phyloP scores from a whole-genome alignment of 2,888 invertebrate genomes.

The Chymomyza caudatula region DNA sequence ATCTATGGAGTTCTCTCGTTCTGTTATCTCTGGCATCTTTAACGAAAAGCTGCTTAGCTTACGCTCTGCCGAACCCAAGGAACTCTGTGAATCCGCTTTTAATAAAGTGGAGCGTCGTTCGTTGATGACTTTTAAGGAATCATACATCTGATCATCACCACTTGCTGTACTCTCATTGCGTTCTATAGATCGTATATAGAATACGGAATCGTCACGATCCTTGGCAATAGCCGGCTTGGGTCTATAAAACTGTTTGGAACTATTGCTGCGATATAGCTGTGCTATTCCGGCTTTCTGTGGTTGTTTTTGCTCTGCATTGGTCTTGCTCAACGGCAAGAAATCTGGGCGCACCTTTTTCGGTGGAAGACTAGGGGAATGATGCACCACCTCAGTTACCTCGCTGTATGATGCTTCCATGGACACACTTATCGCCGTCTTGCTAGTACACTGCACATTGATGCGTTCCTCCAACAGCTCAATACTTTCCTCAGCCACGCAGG shows the following conservation, averaged over 20 bases:
- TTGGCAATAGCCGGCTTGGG: conserved; percentile 71
- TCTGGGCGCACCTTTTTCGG: conserved; percentile 73
- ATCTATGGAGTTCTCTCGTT: conserved; percentile 59
- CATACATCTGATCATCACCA: conserved; percentile 72
- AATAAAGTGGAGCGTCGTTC: conserved; percentile 76
- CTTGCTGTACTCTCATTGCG: conserved; percentile 43
- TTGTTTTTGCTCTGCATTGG: conserved; percentile 26
- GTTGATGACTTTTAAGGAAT: conserved; percentile 77
- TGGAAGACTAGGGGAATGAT: conserved; percentile 46
- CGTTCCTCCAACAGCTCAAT: conserved; percentile 49
- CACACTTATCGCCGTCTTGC: not conserved
- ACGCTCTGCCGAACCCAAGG: conserved; percentile 64
- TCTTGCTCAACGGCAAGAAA: conserved; percentile 61
- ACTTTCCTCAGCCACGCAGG: conserved; percentile 76
- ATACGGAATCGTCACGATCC: conserved; percentile 75
- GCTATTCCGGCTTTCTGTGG: not conserved
- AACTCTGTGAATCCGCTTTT: conserved; percentile 75
- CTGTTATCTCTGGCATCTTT: conserved; percentile 64
- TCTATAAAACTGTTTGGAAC: conserved; percentile 76
- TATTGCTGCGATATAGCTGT: conserved; percentile 74
- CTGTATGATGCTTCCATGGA: conserved; percentile 29
- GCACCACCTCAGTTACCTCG: conserved; percentile 40
- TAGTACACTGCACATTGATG: not conserved
- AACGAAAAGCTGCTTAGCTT: conserved; percentile 65
- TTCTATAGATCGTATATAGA: conserved; percentile 65